These are phyloP conservation scores for Drosophila helvetica DNA, from an alignment of 2,888 invertebrate genomes.

Conservation along the genomic window DNA sequence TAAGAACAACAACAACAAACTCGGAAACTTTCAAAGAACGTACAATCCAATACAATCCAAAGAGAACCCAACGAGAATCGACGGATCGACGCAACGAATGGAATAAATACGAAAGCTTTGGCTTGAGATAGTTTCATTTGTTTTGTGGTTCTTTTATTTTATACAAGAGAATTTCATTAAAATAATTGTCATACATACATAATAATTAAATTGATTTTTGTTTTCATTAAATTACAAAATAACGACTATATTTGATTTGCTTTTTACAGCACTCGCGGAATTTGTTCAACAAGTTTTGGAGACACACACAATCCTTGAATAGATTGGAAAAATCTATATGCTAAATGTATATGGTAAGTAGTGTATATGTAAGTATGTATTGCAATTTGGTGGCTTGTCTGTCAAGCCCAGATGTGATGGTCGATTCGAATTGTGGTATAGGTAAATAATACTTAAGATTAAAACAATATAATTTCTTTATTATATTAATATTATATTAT, in stretches of 20 bases:
- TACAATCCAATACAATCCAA: no score
- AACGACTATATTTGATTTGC: slow-evolving; percentile 79
- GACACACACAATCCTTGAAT: slow-evolving; percentile 38
- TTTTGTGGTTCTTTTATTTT: slow-evolving; percentile 49
- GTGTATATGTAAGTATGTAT: slow-evolving; percentile 63
- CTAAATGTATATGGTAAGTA: slow-evolving; percentile 19
- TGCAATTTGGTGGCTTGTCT: slow-evolving; percentile 62
- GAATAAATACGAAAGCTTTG: background rate
- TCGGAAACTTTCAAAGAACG: no score
- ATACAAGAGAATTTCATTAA: slow-evolving; percentile 63
- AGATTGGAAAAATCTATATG: slow-evolving; percentile 53
- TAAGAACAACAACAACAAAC: no score
- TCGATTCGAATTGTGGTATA: slow-evolving; percentile 50
- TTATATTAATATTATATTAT: slow-evolving; percentile 57
- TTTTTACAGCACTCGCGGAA: slow-evolving; percentile 69
- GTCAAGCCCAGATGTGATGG: slow-evolving; percentile 42
- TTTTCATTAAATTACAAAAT: slow-evolving; percentile 75
- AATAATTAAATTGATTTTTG: slow-evolving; percentile 64
- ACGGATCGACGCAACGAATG: no score
- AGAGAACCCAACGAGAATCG: no score
- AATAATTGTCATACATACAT: slow-evolving; percentile 54
- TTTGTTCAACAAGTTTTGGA: slow-evolving; percentile 38
- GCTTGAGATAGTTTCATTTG: slow-evolving; percentile 53
- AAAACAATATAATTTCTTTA: slow-evolving; percentile 67
- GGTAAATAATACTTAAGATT: slow-evolving; percentile 76